Conservation (phyloP, 92 coral and sea anemone species). For the Palythoa grandiflora region DNA sequence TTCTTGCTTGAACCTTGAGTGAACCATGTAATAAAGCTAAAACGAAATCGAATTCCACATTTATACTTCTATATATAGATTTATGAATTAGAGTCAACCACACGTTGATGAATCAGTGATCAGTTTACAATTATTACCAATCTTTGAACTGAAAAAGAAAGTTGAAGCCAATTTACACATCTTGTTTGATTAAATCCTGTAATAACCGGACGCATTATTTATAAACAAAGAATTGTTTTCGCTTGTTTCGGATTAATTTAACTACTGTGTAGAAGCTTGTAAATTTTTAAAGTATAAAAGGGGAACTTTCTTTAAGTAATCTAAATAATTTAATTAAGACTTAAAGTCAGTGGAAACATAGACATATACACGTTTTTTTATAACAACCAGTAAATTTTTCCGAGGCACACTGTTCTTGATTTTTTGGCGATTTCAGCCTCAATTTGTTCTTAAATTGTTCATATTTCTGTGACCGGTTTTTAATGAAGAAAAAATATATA, state of each 20-base stretch:
- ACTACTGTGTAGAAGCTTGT: neutral
- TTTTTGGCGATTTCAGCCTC: too few relatives aligned
- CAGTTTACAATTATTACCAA: neutral
- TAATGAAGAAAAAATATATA: too few relatives aligned
- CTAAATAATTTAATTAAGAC: too few relatives aligned
- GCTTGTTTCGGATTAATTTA: neutral
- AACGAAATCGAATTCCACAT: neutral
- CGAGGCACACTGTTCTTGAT: too few relatives aligned
- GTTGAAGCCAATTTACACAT: neutral
- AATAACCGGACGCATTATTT: neutral
- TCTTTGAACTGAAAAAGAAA: neutral
- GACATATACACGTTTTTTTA: too few relatives aligned
- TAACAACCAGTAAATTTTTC: too few relatives aligned
- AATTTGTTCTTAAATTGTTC: too few relatives aligned
- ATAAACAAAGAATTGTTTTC: neutral
- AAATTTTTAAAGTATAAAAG: too few relatives aligned
- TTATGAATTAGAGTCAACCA: neutral
- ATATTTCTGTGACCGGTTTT: too few relatives aligned
- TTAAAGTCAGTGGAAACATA: too few relatives aligned
- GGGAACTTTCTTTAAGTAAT: too few relatives aligned
- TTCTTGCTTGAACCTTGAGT: too few relatives aligned
- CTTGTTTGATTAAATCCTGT: neutral
- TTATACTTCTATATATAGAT: neutral
- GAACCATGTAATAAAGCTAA: neutral
- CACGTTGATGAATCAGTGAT: neutral